Evolutionary conservation across 2,113 vertebrate species (phyloP), one percentile per base, ranked within the genome.

Genomic region (Synodontis membranacea): DNA sequence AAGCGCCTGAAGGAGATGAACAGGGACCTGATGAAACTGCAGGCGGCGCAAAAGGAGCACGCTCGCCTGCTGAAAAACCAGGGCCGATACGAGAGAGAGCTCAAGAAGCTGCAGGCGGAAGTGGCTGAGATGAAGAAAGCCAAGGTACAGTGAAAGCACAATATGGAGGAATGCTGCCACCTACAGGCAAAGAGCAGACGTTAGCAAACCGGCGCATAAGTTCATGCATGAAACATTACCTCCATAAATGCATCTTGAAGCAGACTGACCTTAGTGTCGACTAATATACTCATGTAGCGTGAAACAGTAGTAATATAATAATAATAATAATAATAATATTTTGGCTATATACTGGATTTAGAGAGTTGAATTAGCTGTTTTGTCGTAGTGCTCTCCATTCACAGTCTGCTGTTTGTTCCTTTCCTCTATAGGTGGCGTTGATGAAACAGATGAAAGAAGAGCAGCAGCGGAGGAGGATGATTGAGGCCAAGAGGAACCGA

Each of bases 391-490:
- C 25, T 74, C 3, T 74, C 50, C 68, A 42, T 70, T 79, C 17
- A 39, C 21, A 81, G 11, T 10, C 9, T 87, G 70, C 78, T 70
- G 19, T 34, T 62, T 86, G 48, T 58, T n/a, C 64, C 46, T 42
- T 44, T 9, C 54, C 50, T 46, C 78, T 82, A 25, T 86, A 99
- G 98, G 97, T 99, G n/a, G 93, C 94, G 0, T 94, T 99, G 90
- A 99, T 99, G 97, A 99, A 98, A 92, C 98, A 99, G 94, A 99
- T 99, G 98, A 96, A 98, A 48, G 98, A 99, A 90, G 97, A 99
- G 86, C 97, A 99, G 93, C 98, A 97, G 92, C 96, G 96, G 84
- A 93, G 97, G 87, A 95, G 97, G 60, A 93, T 98, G 95, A 95
- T 94, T 0, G 98, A 99, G 89, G 97, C 96, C 0, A 99, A 98